Base-by-base conservation (phyloP, 2,888 invertebrate species). In the Cryptocephalus primarius region DNA sequence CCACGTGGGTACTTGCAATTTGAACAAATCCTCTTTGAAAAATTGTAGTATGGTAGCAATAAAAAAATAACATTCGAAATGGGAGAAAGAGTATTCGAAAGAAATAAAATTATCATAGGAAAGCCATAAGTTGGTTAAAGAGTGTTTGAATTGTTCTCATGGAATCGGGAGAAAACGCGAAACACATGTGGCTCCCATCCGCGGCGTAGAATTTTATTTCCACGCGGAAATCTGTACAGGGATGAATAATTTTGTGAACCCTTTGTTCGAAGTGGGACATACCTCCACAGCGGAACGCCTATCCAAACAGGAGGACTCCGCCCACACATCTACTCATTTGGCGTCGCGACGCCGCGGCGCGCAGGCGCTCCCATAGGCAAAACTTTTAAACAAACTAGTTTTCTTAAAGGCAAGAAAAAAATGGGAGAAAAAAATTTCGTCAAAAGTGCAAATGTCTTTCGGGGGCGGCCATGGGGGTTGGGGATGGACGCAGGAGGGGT, bases 221-320 rank as follows among this genome's bases (percentile, higher is more conserved):
- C 59, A 61, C 58, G 60, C 59, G 65, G 62, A 67, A 67, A 68
- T 68, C 67, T 67, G 64, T 36, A 36, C 57, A 58, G 63, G 66
- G 68, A 68, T 69, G 67, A 69, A 68, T 69, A 69, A 67, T 65
- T 67, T 66, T 61, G 60, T 57, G 65, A 66, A 66, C 66, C 67
- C 66, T 69, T 68, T 66, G 66, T 66, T 61, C 60, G 61, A 59
- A 55, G 65, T 63, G 65, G 67, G 68, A 64, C 64, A 66, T 62
- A 66, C 67, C 67, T 64, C 58, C 53, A 56, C 56, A 53, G 50
- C 61, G 64, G 54, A 63, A 64, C 69, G 68, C 68, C 68, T 66
- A 64, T 66, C 53, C 61, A 52, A 60, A 58, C 57, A 58, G 53
- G 53, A 55, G 22, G 55, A 63, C 68, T 61, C 68, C 70, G 67